Base-by-base conservation (phyloP, 2,888 invertebrate genomes). In the Xestobium rufovillosum region DNA sequence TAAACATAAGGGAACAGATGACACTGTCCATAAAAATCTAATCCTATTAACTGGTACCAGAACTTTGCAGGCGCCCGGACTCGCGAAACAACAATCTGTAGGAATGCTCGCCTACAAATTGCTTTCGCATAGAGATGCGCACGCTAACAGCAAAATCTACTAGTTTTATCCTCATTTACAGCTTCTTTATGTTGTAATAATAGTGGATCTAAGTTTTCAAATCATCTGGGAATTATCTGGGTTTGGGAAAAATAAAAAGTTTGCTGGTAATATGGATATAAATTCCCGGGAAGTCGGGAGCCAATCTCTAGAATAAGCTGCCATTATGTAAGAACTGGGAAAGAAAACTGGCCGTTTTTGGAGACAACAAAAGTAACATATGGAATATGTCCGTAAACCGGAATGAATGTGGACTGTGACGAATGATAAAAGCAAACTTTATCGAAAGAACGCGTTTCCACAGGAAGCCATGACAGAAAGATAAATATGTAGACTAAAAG, bases 1-100 rank as follows among this genome's bases (percentile, higher is more conserved):
- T 56, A 57, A 60, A 59, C 56, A 55, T 48, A 52, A 53, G 47
- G 52, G 56, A 60, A 59, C 63, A 62, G 57, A 63, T 59, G 63
- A 62, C 60, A 59, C 50, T 58, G 57, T 56, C 61, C 61, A 63
- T 64, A 64, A 64, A 64, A 64, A 61, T 64, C 59, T 63, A 64
- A 64, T 64, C 61, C 59, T 62, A 62, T 64, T 64, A 62, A 55
- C 55, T 59, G 49, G 54, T 55, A 52, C 51, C 47, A 41, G 42
- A 61, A 60, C 47, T 60, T 60, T 47, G 41, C 43, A 51, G 61
- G 58, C 59, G 60, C 60, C 61, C 38, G 42, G 13, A 9, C 10
- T 28, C 4, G 27, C 49, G 47, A 52, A 51, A 50, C 45, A 45
- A 46, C 51, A 55, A 52, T 50, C 51, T 49, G 47, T 37, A 35